Base-by-base conservation (phyloP, 2,797 vertebrate species). In the Anolis apletophallus region DNA sequence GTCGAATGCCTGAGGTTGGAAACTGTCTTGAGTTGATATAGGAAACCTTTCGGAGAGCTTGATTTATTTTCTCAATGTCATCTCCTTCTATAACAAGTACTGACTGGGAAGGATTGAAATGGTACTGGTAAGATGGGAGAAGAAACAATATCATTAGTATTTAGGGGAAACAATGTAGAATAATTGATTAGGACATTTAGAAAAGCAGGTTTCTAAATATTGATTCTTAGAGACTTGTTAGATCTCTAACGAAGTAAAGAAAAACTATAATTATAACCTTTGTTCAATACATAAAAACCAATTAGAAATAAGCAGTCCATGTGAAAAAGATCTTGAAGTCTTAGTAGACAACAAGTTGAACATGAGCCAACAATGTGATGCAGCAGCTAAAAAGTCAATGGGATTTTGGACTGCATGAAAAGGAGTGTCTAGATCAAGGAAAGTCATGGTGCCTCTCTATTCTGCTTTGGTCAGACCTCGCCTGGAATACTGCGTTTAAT, bases 1-100 rank as follows among this genome's bases (percentile, higher is more conserved):
- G 97, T 69, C 98, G 96, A 78, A 97, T 85, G 0, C 98, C 98
- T 16, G 97, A 95, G 0, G 98, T 98, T 26, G 98, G 98, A 91
- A 99, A 99, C 96, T 98, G 98, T 86, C 98, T 97, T 50, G 98
- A 99, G 95, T 99, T 99, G 95, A 99, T 98, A 97, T 99, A 99
- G 92, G 98, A 98, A 83, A 99, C 98, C 91, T 98, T 99, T 95
- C 91, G 97, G 83, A 99, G 97, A 36, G 98, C 98, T 12, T 88
- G 93, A 94, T 98, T 98, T 94, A 99, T 97, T 94, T 97, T 98
- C 92, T 98, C 98, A 94, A 98, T 95, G 94, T 99, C 98, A 81
- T 99, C 98, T 81, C 98, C 98, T 95, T 99, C 98, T 97, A 99
- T 98, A 84, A 99, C 98, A 94, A 99, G 95, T 88, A 98, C 95